Percentiles rank a stretch among this genome's conserved stretches.
phyloP scores from a whole-genome alignment of 2,113 vertebrate species.

The Cebidichthys violaceus region DNA sequence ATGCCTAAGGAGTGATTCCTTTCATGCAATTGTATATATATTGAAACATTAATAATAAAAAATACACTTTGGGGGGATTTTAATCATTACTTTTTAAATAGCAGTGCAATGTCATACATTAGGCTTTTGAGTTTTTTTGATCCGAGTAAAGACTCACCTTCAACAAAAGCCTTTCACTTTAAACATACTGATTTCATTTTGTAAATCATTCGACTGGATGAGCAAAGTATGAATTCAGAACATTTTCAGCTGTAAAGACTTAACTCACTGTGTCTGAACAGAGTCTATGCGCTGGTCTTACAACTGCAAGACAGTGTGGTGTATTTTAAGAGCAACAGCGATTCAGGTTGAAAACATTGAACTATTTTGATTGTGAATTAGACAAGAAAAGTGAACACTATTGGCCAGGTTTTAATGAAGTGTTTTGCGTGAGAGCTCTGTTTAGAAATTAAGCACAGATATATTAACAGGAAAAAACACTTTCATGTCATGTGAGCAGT shows the following conservation, averaged over 20 bases:
- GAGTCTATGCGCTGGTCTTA: conserved; percentile 4
- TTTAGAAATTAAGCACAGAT: conserved; percentile 8
- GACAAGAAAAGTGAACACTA: background rate
- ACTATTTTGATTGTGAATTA: background rate
- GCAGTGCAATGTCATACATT: background rate
- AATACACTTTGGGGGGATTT: background rate
- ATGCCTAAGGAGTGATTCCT: background rate
- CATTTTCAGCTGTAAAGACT: background rate
- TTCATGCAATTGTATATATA: background rate
- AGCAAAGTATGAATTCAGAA: conserved; percentile 29
- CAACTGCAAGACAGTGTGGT: conserved; percentile 14
- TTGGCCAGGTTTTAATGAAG: background rate
- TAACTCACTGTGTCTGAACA: conserved; percentile 9
- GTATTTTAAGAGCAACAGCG: conserved; percentile 9
- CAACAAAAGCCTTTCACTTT: background rate
- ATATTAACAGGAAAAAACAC: background rate
- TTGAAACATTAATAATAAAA: conserved; percentile 1
- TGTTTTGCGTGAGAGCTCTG: background rate
- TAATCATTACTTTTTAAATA: background rate
- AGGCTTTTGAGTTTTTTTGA: conserved; percentile 10
- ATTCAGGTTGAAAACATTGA: conserved; percentile 6
- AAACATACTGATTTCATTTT: background rate
- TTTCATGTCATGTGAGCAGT: background rate
- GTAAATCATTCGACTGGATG: conserved; percentile 8
- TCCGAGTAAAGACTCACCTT: background rate